phyloP scores from a whole-genome alignment of 2,888 invertebrate genomes.

The Campoplex capitator region DNA sequence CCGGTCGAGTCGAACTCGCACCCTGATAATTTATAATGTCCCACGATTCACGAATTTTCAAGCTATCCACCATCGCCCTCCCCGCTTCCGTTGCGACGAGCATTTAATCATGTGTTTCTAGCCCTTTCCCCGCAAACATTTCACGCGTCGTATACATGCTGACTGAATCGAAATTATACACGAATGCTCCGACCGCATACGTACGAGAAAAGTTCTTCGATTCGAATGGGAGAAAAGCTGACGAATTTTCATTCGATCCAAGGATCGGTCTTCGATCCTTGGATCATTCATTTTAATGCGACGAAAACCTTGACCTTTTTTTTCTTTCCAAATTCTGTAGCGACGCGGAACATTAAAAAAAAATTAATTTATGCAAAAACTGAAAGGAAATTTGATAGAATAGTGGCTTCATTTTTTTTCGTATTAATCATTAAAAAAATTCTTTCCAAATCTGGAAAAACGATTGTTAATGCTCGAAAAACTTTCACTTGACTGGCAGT shows the following conservation, averaged over 20 bases:
- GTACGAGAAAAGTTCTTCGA: background rate
- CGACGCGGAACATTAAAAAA: too few relatives aligned
- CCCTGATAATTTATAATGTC: constrained; percentile 47
- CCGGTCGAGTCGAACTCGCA: constrained; percentile 31
- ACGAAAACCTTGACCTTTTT: too few relatives aligned
- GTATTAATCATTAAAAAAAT: too few relatives aligned
- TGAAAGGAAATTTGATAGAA: too few relatives aligned
- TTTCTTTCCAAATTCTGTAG: too few relatives aligned
- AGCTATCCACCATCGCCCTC: background rate
- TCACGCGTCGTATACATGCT: background rate
- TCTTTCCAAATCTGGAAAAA: too few relatives aligned
- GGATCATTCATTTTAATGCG: too few relatives aligned
- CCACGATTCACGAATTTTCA: constrained; percentile 35
- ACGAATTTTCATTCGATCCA: background rate
- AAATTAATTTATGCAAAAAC: too few relatives aligned
- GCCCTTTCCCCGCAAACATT: constrained; percentile 9
- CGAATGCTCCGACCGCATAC: background rate
- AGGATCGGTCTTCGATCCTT: background rate
- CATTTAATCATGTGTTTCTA: constrained; percentile 59
- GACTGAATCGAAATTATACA: background rate
- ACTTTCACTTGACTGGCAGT: too few relatives aligned
- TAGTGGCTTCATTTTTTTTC: too few relatives aligned
- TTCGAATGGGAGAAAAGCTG: background rate
- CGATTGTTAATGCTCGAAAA: too few relatives aligned
- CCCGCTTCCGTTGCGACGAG: constrained; percentile 18